Evolutionary conservation across 2,113 vertebrate genomes (phyloP).

Genomic region (Proteles cristata): DNA sequence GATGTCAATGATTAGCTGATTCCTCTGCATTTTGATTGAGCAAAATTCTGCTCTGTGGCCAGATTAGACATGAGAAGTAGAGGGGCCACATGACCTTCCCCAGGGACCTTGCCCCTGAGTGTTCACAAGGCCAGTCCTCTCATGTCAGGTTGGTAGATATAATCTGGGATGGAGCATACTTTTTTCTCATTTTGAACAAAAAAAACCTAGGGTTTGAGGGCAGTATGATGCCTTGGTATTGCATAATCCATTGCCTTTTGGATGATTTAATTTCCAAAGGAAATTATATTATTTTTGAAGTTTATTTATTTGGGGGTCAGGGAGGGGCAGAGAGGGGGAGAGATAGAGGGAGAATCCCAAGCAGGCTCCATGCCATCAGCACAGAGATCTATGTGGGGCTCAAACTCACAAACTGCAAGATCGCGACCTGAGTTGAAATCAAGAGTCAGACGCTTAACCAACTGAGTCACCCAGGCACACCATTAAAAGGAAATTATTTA

Average conservation of each 20-base stretch:
- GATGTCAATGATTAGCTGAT: not conserved
- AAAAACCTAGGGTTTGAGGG: not conserved
- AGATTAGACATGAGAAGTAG: not conserved
- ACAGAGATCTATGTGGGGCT: too few species aligned
- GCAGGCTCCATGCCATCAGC: too few species aligned
- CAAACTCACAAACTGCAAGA: too few species aligned
- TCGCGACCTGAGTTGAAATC: too few species aligned
- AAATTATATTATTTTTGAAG: not conserved
- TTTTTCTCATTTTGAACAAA: not conserved
- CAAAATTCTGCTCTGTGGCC: not conserved
- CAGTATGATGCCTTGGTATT: not conserved
- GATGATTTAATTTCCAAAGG: conserved; percentile 29
- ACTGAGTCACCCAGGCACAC: too few species aligned
- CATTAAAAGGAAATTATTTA: not conserved
- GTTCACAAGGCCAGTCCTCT: not conserved
- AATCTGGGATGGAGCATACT: not conserved
- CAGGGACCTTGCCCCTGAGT: not conserved
- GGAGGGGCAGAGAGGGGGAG: too few species aligned
- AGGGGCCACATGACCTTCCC: fast-evolving
- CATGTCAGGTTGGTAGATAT: not conserved
- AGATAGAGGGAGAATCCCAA: too few species aligned
- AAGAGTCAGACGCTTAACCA: too few species aligned
- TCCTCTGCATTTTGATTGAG: not conserved
- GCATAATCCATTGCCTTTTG: not conserved
- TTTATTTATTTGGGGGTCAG: too few species aligned